Base-by-base conservation (phyloP, 2,888 invertebrate genomes). In the Heliconius sara region DNA sequence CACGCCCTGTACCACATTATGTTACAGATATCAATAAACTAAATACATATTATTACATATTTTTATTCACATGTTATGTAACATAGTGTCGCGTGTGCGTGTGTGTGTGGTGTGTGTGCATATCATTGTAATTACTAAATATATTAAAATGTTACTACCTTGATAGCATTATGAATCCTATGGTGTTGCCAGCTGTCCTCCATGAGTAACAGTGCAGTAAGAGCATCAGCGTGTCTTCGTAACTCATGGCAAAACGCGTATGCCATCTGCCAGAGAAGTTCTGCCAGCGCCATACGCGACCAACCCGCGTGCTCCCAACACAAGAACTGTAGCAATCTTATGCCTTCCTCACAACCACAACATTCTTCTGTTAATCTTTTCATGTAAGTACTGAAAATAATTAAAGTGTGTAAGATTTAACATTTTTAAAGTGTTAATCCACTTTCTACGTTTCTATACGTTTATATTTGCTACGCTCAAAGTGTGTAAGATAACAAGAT, bases 281-380 rank as follows among this genome's bases (percentile, higher is more conserved):
- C 99, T 70, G 97, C 97, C 63, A 99, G 96, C 73, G 99, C 98
- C 27, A 97, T 96, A 83, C 98, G 97, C 52, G 99, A 99, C 94
- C 99, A 98, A 85, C 97, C 97, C 39, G 98, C 98, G 95, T 99
- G 99, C 93, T 99, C 99, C 99, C 99, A 99, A 88, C 98, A 98
- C 91, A 99, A 97, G 93, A 98, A 99, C 95, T 99, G 98, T 63
- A 99, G 93, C 81, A 99, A 94, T 89, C 98, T 97, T 70, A 98
- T 96, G 6, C 98, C 98, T 84, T 99, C 99, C 84, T 99, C 99
- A 74, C 98, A 97, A 68, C 97, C 97, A 91, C 98, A 98, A 71
- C 98, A 98, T 89, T 99, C 99, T 92, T 99, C 99, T 25, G 99
- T 98, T 68, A 99, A 95, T 92, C 99, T 99, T 91, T 99, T 99